Evolutionary conservation across 2,888 invertebrate species (phyloP).

Genomic region (Chloroclystis v-ata): DNA sequence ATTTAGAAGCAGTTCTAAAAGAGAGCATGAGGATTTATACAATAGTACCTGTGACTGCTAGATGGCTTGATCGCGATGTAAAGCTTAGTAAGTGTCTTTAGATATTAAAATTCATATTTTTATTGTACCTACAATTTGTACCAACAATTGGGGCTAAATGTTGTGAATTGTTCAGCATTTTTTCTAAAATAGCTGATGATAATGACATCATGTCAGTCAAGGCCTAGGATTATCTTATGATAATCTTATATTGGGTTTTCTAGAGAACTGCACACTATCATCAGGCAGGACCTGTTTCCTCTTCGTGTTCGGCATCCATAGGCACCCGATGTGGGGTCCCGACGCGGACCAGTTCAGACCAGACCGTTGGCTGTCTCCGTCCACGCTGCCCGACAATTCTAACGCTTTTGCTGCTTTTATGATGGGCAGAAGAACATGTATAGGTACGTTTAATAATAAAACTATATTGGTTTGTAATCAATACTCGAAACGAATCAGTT

Average conservation of each 20-base stretch:
- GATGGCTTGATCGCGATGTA: conserved; percentile 48
- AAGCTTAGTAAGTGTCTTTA: conserved; percentile 47
- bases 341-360: conserved; percentile 50
- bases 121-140: no score
- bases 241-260: no score
- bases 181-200: no score
- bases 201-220: no score
- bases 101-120: neutral
- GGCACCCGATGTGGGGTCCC: conserved; percentile 50
- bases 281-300: conserved; percentile 47
- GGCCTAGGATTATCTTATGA: no score
- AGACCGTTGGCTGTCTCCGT: conserved; percentile 50
- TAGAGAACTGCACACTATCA: conserved; percentile 50
- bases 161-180: no score
- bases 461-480: no score
- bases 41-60: conserved; percentile 49
- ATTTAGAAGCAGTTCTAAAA: conserved; percentile 57
- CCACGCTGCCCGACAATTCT: conserved; percentile 40
- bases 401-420: conserved; percentile 50
- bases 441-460: no score
- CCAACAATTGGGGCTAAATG: no score
- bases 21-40: conserved; percentile 55
- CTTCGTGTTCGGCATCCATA: conserved; percentile 47
- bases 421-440: conserved; percentile 51
- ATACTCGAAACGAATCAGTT: no score